A percentile compares a stretch with the other conserved stretches of the same genome.
Conservation (phyloP, 30 jellyfish, hydroid and myxozoan species). For the Clytia hemisphaerica region DNA sequence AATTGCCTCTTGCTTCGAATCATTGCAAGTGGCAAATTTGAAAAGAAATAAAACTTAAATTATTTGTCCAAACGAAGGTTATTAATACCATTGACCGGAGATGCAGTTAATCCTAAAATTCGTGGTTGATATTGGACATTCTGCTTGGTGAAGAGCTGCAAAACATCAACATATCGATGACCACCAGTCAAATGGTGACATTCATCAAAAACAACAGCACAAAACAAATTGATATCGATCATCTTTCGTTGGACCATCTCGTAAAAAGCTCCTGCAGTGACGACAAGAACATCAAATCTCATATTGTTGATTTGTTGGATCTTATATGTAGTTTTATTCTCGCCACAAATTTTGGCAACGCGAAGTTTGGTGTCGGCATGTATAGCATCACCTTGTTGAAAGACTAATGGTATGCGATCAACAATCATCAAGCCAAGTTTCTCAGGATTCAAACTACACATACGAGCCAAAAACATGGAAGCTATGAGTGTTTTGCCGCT, state of each 20-base stretch:
- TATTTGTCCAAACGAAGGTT: too few relatives aligned
- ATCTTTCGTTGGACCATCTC: constrained; percentile 46
- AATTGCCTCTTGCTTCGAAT: too few relatives aligned
- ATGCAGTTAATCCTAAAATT: constrained; percentile 68
- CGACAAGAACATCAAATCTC: constrained; percentile 59
- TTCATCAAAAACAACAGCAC: constrained; percentile 65
- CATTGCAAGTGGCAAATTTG: too few relatives aligned
- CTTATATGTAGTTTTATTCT: constrained; percentile 44
- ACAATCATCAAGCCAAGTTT: constrained; percentile 68
- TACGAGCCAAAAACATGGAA: constrained; percentile 64
- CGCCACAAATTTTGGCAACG: constrained; percentile 64
- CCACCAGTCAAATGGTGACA: constrained; percentile 77
- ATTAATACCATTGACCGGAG: constrained; percentile 47
- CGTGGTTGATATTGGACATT: constrained; percentile 46
- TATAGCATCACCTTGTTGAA: constrained; percentile 65
- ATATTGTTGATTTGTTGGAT: constrained; percentile 49
- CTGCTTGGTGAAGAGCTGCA: constrained; percentile 8
- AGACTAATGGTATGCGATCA: constrained; percentile 66
- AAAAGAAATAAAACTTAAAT: too few relatives aligned
- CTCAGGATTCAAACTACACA: constrained; percentile 44
- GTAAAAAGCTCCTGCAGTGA: constrained; percentile 68
- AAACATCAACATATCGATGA: constrained; percentile 43
- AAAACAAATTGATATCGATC: constrained; percentile 11
- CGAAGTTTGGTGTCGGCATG: constrained; percentile 51
- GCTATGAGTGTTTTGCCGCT: constrained; percentile 75